Conservation (phyloP, 2,797 vertebrate genomes). For the Siniperca obscura region DNA sequence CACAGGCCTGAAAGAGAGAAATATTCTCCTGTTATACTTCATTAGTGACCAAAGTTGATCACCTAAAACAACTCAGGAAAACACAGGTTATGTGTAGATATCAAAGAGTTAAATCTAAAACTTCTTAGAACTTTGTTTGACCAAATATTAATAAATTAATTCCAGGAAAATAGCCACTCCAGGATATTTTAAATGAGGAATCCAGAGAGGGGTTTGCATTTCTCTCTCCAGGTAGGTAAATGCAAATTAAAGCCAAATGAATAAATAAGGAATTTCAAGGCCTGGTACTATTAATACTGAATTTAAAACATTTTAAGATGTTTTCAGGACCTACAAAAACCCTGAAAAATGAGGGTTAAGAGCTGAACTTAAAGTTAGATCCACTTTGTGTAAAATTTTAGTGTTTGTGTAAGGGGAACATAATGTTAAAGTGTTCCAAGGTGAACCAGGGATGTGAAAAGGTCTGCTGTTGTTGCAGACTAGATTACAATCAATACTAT, state of each 20-base stretch:
- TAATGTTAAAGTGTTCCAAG: slow-evolving; percentile 23
- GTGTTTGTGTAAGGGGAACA: background rate
- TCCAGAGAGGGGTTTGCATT: slow-evolving; percentile 6
- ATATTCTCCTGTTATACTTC: background rate
- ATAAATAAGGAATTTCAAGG: slow-evolving; percentile 35
- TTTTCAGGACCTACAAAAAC: slow-evolving; percentile 20
- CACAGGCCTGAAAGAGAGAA: slow-evolving; percentile 12
- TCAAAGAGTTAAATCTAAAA: slow-evolving; percentile 9
- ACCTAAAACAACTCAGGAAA: slow-evolving; percentile 14
- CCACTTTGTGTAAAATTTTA: slow-evolving; percentile 40
- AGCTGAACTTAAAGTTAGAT: slow-evolving; percentile 38
- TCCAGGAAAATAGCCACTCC: slow-evolving; percentile 11
- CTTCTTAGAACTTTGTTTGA: slow-evolving; percentile 1
- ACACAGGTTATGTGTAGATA: background rate
- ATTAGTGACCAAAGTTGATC: background rate
- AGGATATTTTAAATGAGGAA: slow-evolving; percentile 12
- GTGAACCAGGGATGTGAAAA: slow-evolving; percentile 25
- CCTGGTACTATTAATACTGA: slow-evolving; percentile 6
- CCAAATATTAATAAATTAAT: slow-evolving; percentile 21
- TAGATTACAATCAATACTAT: slow-evolving; percentile 14
- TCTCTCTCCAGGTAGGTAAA: slow-evolving; percentile 28
- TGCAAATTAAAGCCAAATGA: slow-evolving; percentile 50
- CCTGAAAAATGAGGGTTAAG: slow-evolving; percentile 10
- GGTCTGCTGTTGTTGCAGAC: slow-evolving; percentile 14
- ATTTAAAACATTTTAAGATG: slow-evolving; percentile 29